Conservation (phyloP, 92 coral and sea anemone genomes). For the Nematostella vectensis region DNA sequence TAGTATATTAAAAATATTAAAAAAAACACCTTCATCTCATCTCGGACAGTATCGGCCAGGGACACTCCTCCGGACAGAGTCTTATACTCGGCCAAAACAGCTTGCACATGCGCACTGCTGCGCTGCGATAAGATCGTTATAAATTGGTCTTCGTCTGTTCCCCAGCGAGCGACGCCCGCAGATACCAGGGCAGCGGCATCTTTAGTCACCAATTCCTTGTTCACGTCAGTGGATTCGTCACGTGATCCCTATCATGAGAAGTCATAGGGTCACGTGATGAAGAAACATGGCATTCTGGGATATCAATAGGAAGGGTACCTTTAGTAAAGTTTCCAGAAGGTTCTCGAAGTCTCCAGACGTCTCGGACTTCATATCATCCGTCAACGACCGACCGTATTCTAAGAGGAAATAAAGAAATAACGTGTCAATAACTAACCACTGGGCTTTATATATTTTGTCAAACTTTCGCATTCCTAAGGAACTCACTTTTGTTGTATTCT, state of each 20-base stretch:
- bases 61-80: slow-evolving; percentile 21
- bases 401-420: slow-evolving; percentile 2
- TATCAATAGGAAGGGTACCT: too few relatives aligned
- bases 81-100: slow-evolving; percentile 52
- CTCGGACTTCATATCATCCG: slow-evolving; percentile 64
- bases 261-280: not conserved
- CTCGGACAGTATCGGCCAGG: slow-evolving; percentile 12
- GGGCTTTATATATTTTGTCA: too few relatives aligned
- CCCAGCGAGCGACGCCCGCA: slow-evolving; percentile 85
- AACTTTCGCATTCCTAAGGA: too few relatives aligned
- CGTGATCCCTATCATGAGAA: slow-evolving; percentile 63
- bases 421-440: not conserved
- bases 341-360: slow-evolving; percentile 75
- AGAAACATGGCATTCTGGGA: too few relatives aligned
- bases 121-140: slow-evolving; percentile 47
- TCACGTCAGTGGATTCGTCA: slow-evolving; percentile 48
- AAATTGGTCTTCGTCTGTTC: slow-evolving; percentile 69
- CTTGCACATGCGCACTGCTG: slow-evolving; percentile 53
- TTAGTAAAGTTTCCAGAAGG: slow-evolving; percentile 47
- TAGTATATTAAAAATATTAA: too few relatives aligned
- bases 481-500: slow-evolving; percentile 74
- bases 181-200: slow-evolving; percentile 55
- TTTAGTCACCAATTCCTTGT: slow-evolving; percentile 35
- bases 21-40: slow-evolving; percentile 28
- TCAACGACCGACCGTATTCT: slow-evolving; percentile 69